Evolutionary conservation across 2,113 vertebrate genomes (phyloP), one percentile per base, ranked within the genome.

Genomic region (Apteryx owenii): DNA sequence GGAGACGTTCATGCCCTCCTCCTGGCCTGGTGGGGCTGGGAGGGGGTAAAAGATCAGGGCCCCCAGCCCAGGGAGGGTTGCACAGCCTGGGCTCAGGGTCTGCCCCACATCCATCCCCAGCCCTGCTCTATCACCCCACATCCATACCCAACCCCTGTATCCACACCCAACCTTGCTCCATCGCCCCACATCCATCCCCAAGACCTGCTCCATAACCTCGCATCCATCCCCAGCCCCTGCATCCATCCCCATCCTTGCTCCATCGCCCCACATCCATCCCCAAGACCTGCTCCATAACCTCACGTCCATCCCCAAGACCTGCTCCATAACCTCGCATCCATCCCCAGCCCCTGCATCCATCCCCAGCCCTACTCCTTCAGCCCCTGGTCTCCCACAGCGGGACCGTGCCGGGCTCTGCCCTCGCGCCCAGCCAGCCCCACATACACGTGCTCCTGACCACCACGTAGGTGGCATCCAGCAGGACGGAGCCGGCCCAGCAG

Each of bases 401-500:
- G 1, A 23, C 54, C 1, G 0, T 44, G 31, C 23, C 65, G 17
- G 12, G 18, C 38, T 31, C 8, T 48, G 53, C 36, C 22, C 42
- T 23, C 7, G 0, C 6, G 7, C 64, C 65, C 19, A 2, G 65
- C 13, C n/a, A 46, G 25, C 29, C 29, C 12, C 19, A 23, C 15
- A 0, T 64, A 93, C 91, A 1, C 10, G 64, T 5, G 16, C 7
- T 1, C 8, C 76, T 53, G 62, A 96, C 17, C 64, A 91, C 96
- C 88, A 97, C 71, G 1, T 90, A 84, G 82, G 70, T 94, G 60
- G 12, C 53, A 80, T 95, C 88, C 68, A 96, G 93, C 90, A 97
- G 80, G 22, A 44, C 2, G 0, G 12, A 1, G 20, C 87, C 90
- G 0, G 69, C 85, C 97, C 97, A 96, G 95, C 97, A 97, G 93